Base-by-base conservation (phyloP, 92 coral and sea anemone species). In the Nematostella vectensis region DNA sequence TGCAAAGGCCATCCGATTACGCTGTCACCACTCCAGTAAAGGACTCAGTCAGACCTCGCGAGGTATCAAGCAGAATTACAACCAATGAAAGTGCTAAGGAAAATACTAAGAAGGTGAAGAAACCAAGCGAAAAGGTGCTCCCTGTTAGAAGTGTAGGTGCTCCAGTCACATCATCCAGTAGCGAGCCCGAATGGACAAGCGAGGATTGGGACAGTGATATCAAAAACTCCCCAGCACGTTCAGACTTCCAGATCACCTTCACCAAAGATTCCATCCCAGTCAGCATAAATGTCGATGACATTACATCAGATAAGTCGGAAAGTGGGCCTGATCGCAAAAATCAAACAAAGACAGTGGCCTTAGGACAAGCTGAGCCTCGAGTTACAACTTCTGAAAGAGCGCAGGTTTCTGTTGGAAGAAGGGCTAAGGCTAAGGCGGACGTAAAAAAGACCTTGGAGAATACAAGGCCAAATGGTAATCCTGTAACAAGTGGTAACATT, bases 161-260 rank as follows among this genome's bases (percentile, higher is more conserved):
- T 10, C 11, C 51, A 8, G 11, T 17, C 21, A 4, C 51, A 8
- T 4, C 51, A 10, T 45, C 51, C 4, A 45, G 51, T 45, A 11
- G 23, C 4, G 23, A 10, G 18, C 4, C 51, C 4, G 51, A 19
- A 4, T 4, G 23, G 4, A 19, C 18, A 4, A 40, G 58, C 16
- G 85, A 71, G 54, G 62, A 78, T 16, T 78, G 85, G 85, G 85
- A 78, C 16, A 47, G 26, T 38, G 85, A 71, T 17, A 58, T 55
- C 22, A 58, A 53, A 17, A 27, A 13, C 24, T 47, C 75, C 25
- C 47, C 9, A 2, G 43, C 58, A 50, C 78, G 72, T 16, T 15
- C 27, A 9, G 48, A 25, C 44, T 59, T 52, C 37, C 52, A 65
- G 26, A 29, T 77, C n/a, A 65, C 65, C 29, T 60, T 58, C 17